phyloP scores from a whole-genome alignment of 2,888 invertebrate species.

The Torymus aiolomorphi region DNA sequence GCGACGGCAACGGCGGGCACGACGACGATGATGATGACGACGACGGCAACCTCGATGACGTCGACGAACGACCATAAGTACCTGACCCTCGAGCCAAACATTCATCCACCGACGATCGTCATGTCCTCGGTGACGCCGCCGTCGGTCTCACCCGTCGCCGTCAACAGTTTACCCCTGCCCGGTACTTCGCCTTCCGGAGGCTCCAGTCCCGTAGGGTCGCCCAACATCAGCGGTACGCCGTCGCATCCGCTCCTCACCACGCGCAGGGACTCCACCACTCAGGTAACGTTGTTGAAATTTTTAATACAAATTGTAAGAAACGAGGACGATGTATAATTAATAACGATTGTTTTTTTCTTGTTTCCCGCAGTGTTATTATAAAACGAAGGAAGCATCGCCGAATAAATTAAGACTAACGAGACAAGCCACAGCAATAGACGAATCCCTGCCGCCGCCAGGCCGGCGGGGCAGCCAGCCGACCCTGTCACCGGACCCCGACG shows the following conservation, averaged over 20 bases:
- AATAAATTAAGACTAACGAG: constrained; percentile 83
- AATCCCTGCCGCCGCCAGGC: constrained; percentile 85
- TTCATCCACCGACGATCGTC: constrained; percentile 84
- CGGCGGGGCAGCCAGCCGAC: constrained; percentile 89
- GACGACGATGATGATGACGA: constrained; percentile 79
- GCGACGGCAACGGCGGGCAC: constrained; percentile 88
- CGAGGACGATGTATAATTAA: no score
- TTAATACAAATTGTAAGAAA: no score
- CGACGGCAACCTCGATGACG: constrained; percentile 77
- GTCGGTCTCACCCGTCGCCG: constrained; percentile 85
- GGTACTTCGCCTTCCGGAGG: constrained; percentile 77
- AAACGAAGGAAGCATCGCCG: constrained; percentile 71
- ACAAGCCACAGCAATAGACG: constrained; percentile 93
- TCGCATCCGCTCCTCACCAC: constrained; percentile 77
- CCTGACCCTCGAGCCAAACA: constrained; percentile 65
- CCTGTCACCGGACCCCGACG: constrained; percentile 87
- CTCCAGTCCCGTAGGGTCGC: constrained; percentile 73
- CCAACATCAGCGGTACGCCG: constrained; percentile 75
- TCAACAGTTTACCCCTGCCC: constrained; percentile 72
- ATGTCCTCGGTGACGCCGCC: constrained; percentile 90
- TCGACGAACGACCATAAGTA: constrained; percentile 77
- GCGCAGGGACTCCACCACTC: constrained; percentile 89
- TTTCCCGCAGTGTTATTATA: constrained; percentile 71
- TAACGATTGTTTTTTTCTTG: not conserved
- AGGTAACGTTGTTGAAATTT: constrained; percentile 77